phyloP scores from a whole-genome alignment of 2,888 invertebrate species.

The Eupithecia inturbata region DNA sequence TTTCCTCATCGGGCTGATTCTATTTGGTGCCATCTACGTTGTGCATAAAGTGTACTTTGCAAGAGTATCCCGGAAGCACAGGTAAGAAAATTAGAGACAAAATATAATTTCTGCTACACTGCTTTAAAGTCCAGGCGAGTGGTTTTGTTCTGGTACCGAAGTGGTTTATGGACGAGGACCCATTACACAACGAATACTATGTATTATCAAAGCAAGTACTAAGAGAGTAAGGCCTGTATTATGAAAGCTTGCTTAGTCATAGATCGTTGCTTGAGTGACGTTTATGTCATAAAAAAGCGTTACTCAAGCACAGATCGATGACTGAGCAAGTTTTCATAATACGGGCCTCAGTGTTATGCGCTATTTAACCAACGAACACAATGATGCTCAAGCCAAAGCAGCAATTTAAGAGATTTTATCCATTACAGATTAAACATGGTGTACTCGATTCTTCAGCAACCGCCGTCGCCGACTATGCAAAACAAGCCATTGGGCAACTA shows the following conservation, averaged over 20 bases:
- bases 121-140: background rate
- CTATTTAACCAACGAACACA: background rate
- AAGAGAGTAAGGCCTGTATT: too few relatives aligned
- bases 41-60: conserved; percentile 55
- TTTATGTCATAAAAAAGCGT: too few relatives aligned
- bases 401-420: too few relatives aligned
- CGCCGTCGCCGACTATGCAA: conserved; percentile 1
- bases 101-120: background rate
- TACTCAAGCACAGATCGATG: too few relatives aligned
- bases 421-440: conserved; percentile 32
- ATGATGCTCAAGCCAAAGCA: too few relatives aligned
- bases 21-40: conserved; percentile 55
- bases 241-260: too few relatives aligned
- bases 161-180: background rate
- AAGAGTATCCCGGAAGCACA: conserved; percentile 43
- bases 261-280: too few relatives aligned
- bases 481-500: background rate
- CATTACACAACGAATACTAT: background rate
- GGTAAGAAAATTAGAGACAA: conserved; percentile 31
- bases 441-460: conserved; percentile 26
- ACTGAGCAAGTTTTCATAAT: too few relatives aligned
- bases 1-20: conserved; percentile 52
- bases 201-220: background rate
- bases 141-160: background rate
- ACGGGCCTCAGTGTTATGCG: background rate